Evolutionary conservation across 2,113 vertebrate genomes (phyloP), one percentile per base, ranked within the genome.

Genomic region (Orthonyx spaldingii): DNA sequence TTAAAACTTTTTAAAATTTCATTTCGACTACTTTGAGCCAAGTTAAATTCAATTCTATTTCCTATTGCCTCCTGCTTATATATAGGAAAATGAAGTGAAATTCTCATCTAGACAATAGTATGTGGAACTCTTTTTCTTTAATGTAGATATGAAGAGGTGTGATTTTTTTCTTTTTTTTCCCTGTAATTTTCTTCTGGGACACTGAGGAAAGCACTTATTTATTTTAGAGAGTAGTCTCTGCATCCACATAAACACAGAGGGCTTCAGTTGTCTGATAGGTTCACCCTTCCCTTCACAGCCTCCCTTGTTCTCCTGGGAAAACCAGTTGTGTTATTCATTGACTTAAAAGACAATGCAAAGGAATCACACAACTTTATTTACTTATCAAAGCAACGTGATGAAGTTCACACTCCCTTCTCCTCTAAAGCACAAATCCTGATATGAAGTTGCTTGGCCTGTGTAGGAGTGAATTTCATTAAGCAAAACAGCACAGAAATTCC

Each of bases 391-490:
- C 85, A 79, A 72, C 49, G 61, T 1, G 11, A 53, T 60, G 79
- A 91, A 91, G 52, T 88, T 93, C 76, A 84, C 47, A 57, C 19
- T 81, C 39, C 37, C 10, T 77, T 89, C 80, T 84, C 26, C 39
- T 87, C 37, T 87, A 46, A 78, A 81, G 70, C 44, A 84, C 42
- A 55, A 30, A 71, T 90, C 64, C 71, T 64, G 83, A 89, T 90
- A 92, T 42, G 52, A 75, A 37, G 66, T 89, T 78, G 26, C 64
- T 84, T 3, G 1, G 33, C 53, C 46, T 78, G 19, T 4, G 53
- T 90, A 86, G 80, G 72, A 92, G 57, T 92, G 69, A 90, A 92
- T 84, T 92, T 87, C 72, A 56, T 93, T 82, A 96, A 39, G 21
- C 8, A 80, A 64, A 82, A 65, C 33, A 90, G 28, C 47, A 86